Evolutionary conservation across 2,113 vertebrate species (phyloP), one percentile per base, ranked within the genome.

Genomic region (Coturnix japonica): DNA sequence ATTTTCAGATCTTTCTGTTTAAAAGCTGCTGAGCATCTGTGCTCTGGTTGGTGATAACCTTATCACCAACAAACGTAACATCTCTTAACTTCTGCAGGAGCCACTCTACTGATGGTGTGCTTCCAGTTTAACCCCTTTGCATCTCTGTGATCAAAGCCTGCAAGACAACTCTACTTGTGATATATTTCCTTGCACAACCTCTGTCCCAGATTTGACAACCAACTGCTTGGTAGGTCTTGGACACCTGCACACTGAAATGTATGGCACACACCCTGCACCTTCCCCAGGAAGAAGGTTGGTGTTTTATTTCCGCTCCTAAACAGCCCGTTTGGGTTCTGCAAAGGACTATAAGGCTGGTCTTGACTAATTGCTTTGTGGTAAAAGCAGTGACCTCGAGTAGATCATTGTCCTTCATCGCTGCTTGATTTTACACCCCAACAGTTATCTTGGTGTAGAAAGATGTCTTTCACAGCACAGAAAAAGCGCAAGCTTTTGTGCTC

Each of bases 361-460:
- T 85, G 51, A 61, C 80, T 93, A 93, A 95, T 95, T 90, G 71
- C 57, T 78, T 16, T 4, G 80, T 93, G 91, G 65, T 37, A 69
- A 72, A 85, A 93, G 49, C 81, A 63, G 54, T 71, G 90, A 95
- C 93, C 89, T 87, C 33, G 43, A 11, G 75, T 39, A 89, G 82
- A 78, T 92, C 80, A 37, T 1, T 63, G 90, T 57, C 80, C 77
- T 91, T 94, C 85, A 95, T 6, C 77, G 83, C 82, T 78, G 82
- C 65, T 80, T 65, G 76, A 11, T 94, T 94, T 89, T 56, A 65
- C 17, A 78, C 76, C 79, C 31, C 59, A 67, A 49, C 64, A 47
- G 43, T 47, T 51, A 25, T 31, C 60, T 81, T 15, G 53, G 57
- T 81, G 69, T 71, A 85, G 80, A 90, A 31, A 83, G 53, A 67